Evolutionary conservation across 2,888 invertebrate species (phyloP), one percentile per base, ranked within the genome.

Genomic region (Psococerastis gibbosa): DNA sequence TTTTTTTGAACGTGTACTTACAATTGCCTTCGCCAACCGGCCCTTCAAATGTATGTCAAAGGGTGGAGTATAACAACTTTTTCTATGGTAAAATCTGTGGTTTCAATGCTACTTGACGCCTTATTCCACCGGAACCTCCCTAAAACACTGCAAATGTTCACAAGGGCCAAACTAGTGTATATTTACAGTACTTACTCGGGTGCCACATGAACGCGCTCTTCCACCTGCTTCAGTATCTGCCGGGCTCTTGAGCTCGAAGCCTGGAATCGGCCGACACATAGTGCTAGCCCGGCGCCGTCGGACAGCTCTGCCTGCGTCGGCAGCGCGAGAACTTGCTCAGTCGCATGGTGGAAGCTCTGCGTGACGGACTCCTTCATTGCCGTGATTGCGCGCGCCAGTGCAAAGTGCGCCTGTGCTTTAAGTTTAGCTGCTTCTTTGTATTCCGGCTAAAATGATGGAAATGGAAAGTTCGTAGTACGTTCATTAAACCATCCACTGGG

Each of bases 251-350:
- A 77, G 0, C 94, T 79, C n/a, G 85, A 81, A 0, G 87, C 81
- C 59, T 92, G 85, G 59, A 95, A 97, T 63, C 91, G 88, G 1
- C 94, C 94, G 57, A 95, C 97, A 56, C 88, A 94, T 27, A 73
- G 74, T 38, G 80, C 89, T 65, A 75, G 83, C 22, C 49, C 51
- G 27, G 48, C 46, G 3, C 49, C 46, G 4, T 48, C 46, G 13
- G 49, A 41, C 15, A 46, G 41, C 5, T 46, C 48, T 8, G 50
- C 48, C 18, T 51, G 50, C 50, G 9, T 46, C 45, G 3, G 80
- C 76, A 0, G 78, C 73, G 64, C 67, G 6, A 73, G 53, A 1
- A 78, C 77, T 55, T 81, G 79, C 52, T 80, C 79, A 0, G 85
- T 83, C 0, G 89, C 81, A 52, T 77, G 77, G 45, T 76, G 72